A percentile compares a stretch with the other conserved stretches of the same genome.
phyloP scores from a whole-genome alignment of 2,888 invertebrate genomes.

The Anoncus sp. region DNA sequence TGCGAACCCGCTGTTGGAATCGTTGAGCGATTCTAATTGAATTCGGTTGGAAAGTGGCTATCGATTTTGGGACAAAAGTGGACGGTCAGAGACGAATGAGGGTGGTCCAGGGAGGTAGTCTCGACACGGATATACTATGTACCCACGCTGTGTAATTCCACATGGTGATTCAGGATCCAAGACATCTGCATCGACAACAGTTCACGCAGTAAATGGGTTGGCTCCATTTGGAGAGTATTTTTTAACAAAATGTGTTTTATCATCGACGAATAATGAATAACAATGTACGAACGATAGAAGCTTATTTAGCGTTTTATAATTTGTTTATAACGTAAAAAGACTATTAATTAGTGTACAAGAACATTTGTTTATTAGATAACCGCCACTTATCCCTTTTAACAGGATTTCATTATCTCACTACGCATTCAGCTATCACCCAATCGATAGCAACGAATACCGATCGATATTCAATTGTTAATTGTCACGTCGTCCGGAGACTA shows the following conservation, averaged over 20 bases:
- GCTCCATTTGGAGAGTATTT: too few species aligned
- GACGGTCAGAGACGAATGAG: conserved; percentile 43
- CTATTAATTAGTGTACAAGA: background rate
- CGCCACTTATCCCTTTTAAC: background rate
- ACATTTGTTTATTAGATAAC: background rate
- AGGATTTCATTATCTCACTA: background rate
- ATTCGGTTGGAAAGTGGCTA: conserved; percentile 60
- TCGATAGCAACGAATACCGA: background rate
- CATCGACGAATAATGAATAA: background rate
- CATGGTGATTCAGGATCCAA: conserved; percentile 37
- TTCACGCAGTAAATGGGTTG: conserved; percentile 10
- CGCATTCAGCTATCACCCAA: background rate
- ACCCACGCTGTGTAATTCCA: conserved; percentile 33
- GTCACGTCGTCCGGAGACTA: background rate
- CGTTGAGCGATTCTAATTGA: conserved; percentile 60
- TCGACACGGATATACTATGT: conserved; percentile 32
- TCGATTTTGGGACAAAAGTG: conserved; percentile 58
- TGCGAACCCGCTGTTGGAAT: conserved; percentile 45
- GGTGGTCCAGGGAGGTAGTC: conserved; percentile 23
- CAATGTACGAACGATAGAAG: background rate
- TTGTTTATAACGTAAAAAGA: background rate
- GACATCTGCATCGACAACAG: conserved; percentile 4
- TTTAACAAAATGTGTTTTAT: background rate
- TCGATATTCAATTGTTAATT: background rate
- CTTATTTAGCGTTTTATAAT: too few species aligned